A percentile compares a stretch with the other conserved stretches of the same genome.
Evolutionary conservation across 2,888 invertebrate genomes (phyloP).

Genomic region (Sarcophaga carnaria): DNA sequence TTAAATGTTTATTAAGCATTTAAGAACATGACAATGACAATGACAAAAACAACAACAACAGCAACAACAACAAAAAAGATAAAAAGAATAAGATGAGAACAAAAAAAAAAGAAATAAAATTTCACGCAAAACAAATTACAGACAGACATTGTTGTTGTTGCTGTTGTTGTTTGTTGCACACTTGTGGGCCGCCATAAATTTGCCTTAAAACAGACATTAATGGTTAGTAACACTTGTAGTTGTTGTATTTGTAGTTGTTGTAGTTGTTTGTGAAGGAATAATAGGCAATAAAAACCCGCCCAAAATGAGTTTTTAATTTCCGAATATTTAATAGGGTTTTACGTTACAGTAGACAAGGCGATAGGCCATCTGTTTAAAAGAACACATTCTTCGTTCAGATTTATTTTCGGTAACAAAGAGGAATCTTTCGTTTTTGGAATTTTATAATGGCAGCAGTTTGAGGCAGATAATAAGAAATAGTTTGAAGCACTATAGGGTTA

Average conservation of each 20-base stretch:
- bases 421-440: too few relatives aligned
- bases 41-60: neutral
- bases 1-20: constrained; percentile 39
- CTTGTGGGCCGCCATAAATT: neutral
- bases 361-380: too few relatives aligned
- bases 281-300: neutral
- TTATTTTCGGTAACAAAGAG: too few relatives aligned
- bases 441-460: too few relatives aligned
- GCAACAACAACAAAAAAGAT: neutral
- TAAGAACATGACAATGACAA: constrained; percentile 23
- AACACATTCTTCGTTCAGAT: too few relatives aligned
- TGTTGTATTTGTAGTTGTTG: too few relatives aligned
- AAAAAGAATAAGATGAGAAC: neutral
- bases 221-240: neutral
- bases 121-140: constrained; percentile 10
- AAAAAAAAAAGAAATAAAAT: neutral
- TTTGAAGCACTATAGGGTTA: too few relatives aligned
- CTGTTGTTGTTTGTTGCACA: neutral
- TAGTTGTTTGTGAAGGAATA: neutral
- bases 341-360: neutral
- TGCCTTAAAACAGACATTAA: constrained; percentile 5
- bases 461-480: too few relatives aligned
- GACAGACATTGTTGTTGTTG: neutral
- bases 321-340: neutral
- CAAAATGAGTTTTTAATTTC: neutral